Evolutionary conservation across 2,113 vertebrate species (phyloP), one percentile per base, ranked within the genome.

Genomic region (Muntiacus reevesi): DNA sequence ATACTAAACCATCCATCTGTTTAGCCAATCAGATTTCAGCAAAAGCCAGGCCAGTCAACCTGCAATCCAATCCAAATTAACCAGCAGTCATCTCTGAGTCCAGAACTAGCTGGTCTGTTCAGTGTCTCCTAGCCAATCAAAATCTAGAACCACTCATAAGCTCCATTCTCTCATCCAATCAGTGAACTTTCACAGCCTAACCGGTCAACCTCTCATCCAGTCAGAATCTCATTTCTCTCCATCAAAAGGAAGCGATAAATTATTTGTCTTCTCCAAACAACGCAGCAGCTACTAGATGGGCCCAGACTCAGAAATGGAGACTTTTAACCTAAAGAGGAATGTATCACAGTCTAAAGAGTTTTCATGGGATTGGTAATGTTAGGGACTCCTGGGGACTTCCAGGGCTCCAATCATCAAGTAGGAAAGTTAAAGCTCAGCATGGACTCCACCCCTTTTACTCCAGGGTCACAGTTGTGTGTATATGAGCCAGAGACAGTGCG

Each of bases 161-260:
- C 43, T 50, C 52, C 81, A 87, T 86, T 67, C 90, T 96, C 86
- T 86, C 52, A 85, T 55, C 60, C 89, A 97, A 3, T 89, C 92
- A 57, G 45, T 17, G 78, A 81, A 76, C 82, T 87, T 79, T 28
- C 85, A 60, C 14, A 50, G n/a, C 43, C 67, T 94, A 89, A 28
- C 33, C 50, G 78, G 64, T 47, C 88, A 84, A 50, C 47, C 74
- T 95, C 74, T 87, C 93, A 86, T 47, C 57, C 81, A 82, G 62
- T 55, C 25, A 87, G 78, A 93, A 95, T 52, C 90, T 52, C 30
- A 59, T 83, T 89, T 43, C 57, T 94, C 28, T 88, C 84, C 36
- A 11, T 85, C n/a, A 43, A 40, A 89, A 87, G 62, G 40, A 87
- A 94, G 71, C 15, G 36, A 47, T 5, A 30, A 67, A 57, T 9